Evolutionary conservation across 2,888 invertebrate genomes (phyloP), one percentile per base, ranked within the genome.

Genomic region (Pteria penguin): DNA sequence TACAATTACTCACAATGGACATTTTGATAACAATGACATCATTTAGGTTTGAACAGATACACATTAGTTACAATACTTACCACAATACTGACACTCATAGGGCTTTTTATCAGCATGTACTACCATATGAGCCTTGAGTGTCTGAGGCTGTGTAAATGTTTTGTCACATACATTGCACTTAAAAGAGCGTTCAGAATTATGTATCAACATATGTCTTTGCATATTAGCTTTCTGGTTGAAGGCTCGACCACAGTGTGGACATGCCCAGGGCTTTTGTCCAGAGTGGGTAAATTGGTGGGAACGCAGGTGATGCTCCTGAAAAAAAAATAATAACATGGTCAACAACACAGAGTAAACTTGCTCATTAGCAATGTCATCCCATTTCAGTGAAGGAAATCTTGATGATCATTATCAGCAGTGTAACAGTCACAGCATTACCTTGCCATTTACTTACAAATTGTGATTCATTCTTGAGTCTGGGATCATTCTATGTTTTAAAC

Each of bases 221-320:
- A 92, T 89, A 85, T 92, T 92, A 55, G 92, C 92, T 76, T 91
- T 91, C 81, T 92, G 90, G 76, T 92, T 91, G 84, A 92, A 92
- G 0, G 90, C 83, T 2, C 92, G 85, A 4, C 86, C 84, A 85
- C 92, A 92, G 4, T 88, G 78, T 0, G 87, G 86, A 79, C 92
- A 92, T 5, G 84, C 81, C 82, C 86, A 92, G 2, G 92, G 92
- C 26, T 88, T 86, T 24, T 92, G 84, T 3, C 91, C 91, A 8
- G 90, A 89, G 78, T 92, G 92, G 2, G 92, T 92, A 76, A 92
- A 90, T 82, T 90, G 88, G 76, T 92, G 92, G 14, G 92, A 90
- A 73, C 89, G 90, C 54, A 92, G 83, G 77, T 92, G 92, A 75
- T 92, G 92, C 66, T 92, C 92, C 90, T 91, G 79, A 2, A 79